phyloP scores from a whole-genome alignment of 2,797 vertebrate species.

The Erpetoichthys calabaricus region DNA sequence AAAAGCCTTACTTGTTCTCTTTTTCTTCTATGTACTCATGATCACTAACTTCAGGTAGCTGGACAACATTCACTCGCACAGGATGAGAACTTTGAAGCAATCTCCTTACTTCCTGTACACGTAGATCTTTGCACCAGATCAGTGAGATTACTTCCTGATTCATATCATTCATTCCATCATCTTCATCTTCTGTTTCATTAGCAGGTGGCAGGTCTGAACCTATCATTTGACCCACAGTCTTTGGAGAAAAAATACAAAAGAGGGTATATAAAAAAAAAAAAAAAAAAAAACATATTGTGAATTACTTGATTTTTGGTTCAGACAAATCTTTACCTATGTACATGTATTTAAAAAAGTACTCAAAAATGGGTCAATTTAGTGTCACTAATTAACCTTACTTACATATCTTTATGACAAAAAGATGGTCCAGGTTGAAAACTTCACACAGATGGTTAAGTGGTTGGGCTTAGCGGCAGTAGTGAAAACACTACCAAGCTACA shows the following conservation, averaged over 20 bases:
- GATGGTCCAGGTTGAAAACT: too few relatives aligned
- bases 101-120: slow-evolving; percentile 82
- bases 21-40: slow-evolving; percentile 97
- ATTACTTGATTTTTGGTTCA: too few relatives aligned
- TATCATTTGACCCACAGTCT: slow-evolving; percentile 63
- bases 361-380: too few relatives aligned
- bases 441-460: too few relatives aligned
- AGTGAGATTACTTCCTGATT: slow-evolving; percentile 83
- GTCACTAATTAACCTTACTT: too few relatives aligned
- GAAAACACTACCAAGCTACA: too few relatives aligned
- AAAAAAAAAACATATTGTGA: too few relatives aligned
- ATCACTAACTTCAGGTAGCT: slow-evolving; percentile 87
- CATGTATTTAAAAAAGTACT: too few relatives aligned
- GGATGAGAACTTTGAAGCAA: slow-evolving; percentile 89
- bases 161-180: slow-evolving; percentile 95
- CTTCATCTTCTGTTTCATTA: slow-evolving; percentile 80
- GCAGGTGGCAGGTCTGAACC: slow-evolving; percentile 67
- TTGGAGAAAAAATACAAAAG: not conserved
- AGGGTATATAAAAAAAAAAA: not conserved
- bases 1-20: slow-evolving; percentile 74
- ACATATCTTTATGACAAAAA: too few relatives aligned
- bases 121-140: slow-evolving; percentile 88
- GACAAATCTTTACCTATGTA: too few relatives aligned
- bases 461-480: too few relatives aligned
- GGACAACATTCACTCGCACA: slow-evolving; percentile 80